phyloP scores from a whole-genome alignment of 2,113 vertebrate genomes.

The Ceyx margarethae region DNA sequence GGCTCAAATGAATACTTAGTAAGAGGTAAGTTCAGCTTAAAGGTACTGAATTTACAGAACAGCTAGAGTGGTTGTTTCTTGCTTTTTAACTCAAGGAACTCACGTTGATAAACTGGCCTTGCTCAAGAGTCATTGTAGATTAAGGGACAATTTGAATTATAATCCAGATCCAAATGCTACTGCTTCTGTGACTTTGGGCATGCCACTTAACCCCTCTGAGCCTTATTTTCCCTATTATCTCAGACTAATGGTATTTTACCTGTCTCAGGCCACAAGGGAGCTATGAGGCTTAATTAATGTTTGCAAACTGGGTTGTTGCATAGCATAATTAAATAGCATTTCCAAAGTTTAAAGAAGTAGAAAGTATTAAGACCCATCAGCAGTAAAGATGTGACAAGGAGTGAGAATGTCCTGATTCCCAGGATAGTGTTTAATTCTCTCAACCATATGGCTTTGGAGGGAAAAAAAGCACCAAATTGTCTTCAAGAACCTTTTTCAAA shows the following conservation, averaged over 20 bases:
- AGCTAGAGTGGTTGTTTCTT: neutral
- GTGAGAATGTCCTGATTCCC: slow-evolving; percentile 54
- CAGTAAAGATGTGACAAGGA: slow-evolving; percentile 29
- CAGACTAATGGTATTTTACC: slow-evolving; percentile 65
- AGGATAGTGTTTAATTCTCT: slow-evolving; percentile 53
- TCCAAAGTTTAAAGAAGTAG: slow-evolving; percentile 63
- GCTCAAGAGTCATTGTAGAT: neutral
- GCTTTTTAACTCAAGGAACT: neutral
- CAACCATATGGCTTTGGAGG: slow-evolving; percentile 53
- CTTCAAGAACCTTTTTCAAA: slow-evolving; percentile 47
- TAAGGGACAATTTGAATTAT: slow-evolving; percentile 42
- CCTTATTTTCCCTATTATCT: slow-evolving; percentile 62
- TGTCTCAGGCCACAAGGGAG: slow-evolving; percentile 59
- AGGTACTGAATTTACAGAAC: neutral
- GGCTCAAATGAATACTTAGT: neutral
- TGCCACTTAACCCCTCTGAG: slow-evolving; percentile 59
- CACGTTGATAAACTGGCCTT: neutral
- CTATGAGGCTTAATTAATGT: slow-evolving; percentile 68
- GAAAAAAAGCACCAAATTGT: slow-evolving; percentile 27
- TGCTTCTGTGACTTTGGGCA: slow-evolving; percentile 48
- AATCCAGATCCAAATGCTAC: slow-evolving; percentile 27
- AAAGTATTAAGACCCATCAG: slow-evolving; percentile 54
- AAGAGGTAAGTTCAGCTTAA: neutral
- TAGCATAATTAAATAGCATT: slow-evolving; percentile 66
- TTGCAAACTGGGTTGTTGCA: slow-evolving; percentile 63